Evolutionary conservation across 2,888 invertebrate species (phyloP), one percentile per base, ranked within the genome.

Genomic region (Scaptomyza caliginosa): DNA sequence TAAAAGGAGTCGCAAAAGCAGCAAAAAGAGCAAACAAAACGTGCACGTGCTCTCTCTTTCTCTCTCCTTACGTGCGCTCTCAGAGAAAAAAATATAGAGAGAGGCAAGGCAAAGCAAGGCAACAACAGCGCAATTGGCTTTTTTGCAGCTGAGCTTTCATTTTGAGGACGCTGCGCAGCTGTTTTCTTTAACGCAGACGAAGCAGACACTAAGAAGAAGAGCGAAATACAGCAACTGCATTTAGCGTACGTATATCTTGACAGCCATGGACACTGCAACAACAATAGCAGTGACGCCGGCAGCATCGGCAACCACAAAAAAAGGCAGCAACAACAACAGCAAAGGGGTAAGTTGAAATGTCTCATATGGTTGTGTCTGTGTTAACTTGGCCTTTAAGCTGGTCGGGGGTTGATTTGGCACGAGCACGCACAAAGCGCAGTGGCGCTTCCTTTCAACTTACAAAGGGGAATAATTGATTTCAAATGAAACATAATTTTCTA

Each of bases 281-380:
- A 52, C 42, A 1, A 26, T 3, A 16, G 10, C 17, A 28, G 28
- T 6, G 19, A 10, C 28, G 7, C 4, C 60, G 51, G 48, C 71
- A 69, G 45, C 56, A 58, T 58, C 70, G 64, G 39, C 62, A 57
- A 46, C 59, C 48, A 39, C 65, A 46, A 57, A 52, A 54, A 69
- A 57, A 40, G 59, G 26, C 51, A 67, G 26, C 58, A 79, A 49
- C 49, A 74, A 57, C 70, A 74, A 56, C 49, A 74, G 54, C 49
- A 87, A 87, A 70, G 83, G 88, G 83, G 83, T 84, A 86, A 87
- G 86, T 83, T 49, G 24, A 45, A 43, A 39, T 42, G 28, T 42
- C 48, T 40, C 45, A 19, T 38, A 21, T 13, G 32, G 17, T 48
- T 65, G 64, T 46, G n/a, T 30, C 32, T 62, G 45, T 65, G 72